Percentiles rank a stretch among this genome's conserved stretches.
phyloP scores from a whole-genome alignment of 2,888 invertebrate species.

The Rutpela maculata region DNA sequence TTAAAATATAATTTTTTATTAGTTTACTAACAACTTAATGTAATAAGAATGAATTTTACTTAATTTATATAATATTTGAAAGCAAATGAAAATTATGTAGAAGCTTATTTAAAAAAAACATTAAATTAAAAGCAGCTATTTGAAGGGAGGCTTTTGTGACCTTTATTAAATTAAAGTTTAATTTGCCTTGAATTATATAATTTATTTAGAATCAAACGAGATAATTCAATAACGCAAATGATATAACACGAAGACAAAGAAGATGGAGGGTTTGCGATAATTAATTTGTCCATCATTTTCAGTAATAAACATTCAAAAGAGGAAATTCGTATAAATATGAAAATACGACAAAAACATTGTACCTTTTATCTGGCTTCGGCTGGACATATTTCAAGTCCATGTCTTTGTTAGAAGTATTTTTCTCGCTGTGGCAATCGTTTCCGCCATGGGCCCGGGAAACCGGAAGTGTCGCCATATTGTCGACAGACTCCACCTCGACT shows the following conservation, averaged over 20 bases:
- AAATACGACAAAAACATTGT: conserved; percentile 59
- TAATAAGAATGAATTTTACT: no score
- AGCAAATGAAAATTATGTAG: no score
- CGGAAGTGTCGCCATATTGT: conserved; percentile 93
- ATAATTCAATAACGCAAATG: neutral
- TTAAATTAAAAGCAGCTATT: no score
- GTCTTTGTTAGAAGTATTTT: conserved; percentile 89
- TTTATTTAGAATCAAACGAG: neutral
- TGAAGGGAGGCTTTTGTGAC: no score
- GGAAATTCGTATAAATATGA: neutral
- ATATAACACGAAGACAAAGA: neutral
- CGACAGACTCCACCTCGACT: conserved; percentile 90
- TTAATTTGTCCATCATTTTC: neutral
- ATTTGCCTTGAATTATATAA: no score
- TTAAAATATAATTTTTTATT: no score
- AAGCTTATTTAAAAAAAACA: no score
- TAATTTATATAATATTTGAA: no score
- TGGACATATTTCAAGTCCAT: conserved; percentile 91
- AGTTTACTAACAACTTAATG: no score
- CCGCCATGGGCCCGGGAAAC: conserved; percentile 84
- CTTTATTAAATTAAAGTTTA: no score
- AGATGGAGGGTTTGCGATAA: neutral
- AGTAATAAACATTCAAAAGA: neutral
- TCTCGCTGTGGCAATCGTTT: conserved; percentile 83
- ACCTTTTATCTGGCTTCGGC: conserved; percentile 91